Evolutionary conservation across 2,888 invertebrate genomes (phyloP).

Genomic region (Drosophila neotestacea): DNA sequence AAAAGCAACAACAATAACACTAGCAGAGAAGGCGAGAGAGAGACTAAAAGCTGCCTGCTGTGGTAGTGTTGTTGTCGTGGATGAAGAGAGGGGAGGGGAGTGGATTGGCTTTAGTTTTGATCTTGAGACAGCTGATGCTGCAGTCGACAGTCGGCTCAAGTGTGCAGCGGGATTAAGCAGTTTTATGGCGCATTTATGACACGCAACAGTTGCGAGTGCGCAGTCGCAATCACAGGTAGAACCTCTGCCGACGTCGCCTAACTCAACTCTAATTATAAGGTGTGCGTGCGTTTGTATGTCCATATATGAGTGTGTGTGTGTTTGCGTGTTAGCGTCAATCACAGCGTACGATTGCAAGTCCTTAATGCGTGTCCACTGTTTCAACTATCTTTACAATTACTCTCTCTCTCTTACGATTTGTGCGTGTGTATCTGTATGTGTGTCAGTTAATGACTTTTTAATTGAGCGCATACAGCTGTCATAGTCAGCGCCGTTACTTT

Average conservation of each 20-base stretch:
- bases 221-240: conserved; percentile 36
- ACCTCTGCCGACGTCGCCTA: conserved; percentile 23
- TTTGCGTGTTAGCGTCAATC: conserved; percentile 74
- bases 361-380: conserved; percentile 52
- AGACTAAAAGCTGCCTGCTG: conserved; percentile 24
- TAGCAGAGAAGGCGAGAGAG: neutral
- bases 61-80: neutral
- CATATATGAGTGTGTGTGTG: conserved; percentile 1
- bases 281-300: conserved; percentile 33
- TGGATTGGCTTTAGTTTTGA: conserved; percentile 8
- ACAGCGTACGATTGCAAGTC: conserved; percentile 53
- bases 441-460: conserved; percentile 78
- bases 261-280: conserved; percentile 67
- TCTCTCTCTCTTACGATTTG: neutral
- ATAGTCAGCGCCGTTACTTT: conserved; percentile 74
- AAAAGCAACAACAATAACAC: conserved; percentile 16
- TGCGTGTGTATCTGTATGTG: conserved; percentile 30
- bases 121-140: conserved; percentile 61
- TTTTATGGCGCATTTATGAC: conserved; percentile 73
- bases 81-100: too few relatives aligned
- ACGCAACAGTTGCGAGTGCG: conserved; percentile 66
- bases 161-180: conserved; percentile 59
- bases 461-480: conserved; percentile 78
- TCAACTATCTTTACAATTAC: conserved; percentile 10
- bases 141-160: conserved; percentile 37